These are phyloP conservation scores for Meta bourneti DNA, from an alignment of 2,888 invertebrate genomes.

Conservation along the genomic window DNA sequence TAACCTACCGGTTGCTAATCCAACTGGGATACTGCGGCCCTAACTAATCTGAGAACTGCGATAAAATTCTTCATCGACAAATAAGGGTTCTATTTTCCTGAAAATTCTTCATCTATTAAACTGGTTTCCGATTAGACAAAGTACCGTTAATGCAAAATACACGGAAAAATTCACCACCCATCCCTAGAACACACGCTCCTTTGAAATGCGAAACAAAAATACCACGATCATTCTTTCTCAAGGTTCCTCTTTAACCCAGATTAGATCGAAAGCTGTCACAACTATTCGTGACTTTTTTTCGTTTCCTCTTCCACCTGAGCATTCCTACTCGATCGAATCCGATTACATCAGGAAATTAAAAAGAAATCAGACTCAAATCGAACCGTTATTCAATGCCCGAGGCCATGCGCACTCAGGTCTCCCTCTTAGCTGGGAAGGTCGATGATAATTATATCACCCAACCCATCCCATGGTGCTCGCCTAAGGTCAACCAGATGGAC, in stretches of 20 bases:
- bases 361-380: slow-evolving; percentile 39
- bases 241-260: slow-evolving; percentile 16
- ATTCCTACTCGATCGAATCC: background rate
- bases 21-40: too few species aligned
- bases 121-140: too few species aligned
- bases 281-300: background rate
- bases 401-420: background rate
- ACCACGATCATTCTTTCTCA: background rate
- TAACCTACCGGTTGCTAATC: too few species aligned
- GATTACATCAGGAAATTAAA: slow-evolving; percentile 47
- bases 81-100: too few species aligned
- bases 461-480: background rate
- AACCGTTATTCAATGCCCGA: slow-evolving; percentile 44
- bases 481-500: slow-evolving; percentile 58
- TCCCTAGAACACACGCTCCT: too few species aligned
- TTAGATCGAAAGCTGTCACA: slow-evolving; percentile 21
- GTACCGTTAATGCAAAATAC: too few species aligned
- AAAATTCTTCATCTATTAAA: too few species aligned
- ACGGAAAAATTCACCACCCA: too few species aligned
- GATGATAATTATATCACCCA: slow-evolving; percentile 51
- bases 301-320: background rate
- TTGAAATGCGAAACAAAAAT: background rate
- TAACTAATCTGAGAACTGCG: too few species aligned
- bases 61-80: too few species aligned
- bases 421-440: background rate